These are phyloP conservation scores for Onthophagus sagittarius DNA, from an alignment of 2,888 invertebrate species.

Conservation along the genomic window DNA sequence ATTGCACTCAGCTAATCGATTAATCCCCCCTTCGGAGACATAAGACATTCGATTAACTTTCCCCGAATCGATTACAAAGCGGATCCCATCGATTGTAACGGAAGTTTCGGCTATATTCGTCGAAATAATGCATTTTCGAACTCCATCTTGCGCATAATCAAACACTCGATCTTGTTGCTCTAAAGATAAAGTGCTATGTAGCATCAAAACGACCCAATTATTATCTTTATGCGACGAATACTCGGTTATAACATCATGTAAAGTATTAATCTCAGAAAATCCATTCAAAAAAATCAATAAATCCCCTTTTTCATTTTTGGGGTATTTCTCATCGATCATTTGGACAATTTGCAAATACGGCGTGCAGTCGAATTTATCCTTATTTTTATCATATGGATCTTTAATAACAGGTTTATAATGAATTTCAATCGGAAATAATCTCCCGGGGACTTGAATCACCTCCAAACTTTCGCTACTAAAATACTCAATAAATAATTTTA, in stretches of 20 bases:
- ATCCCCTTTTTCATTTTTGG: conserved; percentile 67
- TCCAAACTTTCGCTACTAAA: conserved; percentile 78
- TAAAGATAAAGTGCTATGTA: conserved; percentile 90
- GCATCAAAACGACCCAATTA: conserved; percentile 87
- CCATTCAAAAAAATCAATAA: conserved; percentile 93
- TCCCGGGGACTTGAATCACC: conserved; percentile 84
- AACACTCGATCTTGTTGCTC: conserved; percentile 97
- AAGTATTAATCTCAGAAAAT: conserved; percentile 83
- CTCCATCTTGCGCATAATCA: conserved; percentile 90
- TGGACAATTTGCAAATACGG: conserved; percentile 92
- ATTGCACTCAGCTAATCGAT: conserved; percentile 89
- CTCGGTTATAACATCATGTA: conserved; percentile 81
- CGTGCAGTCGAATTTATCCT: conserved; percentile 80
- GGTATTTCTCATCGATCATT: conserved; percentile 86
- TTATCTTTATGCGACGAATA: conserved; percentile 69
- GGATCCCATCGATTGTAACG: conserved; percentile 95
- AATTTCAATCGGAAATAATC: conserved; percentile 89
- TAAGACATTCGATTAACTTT: conserved; percentile 96
- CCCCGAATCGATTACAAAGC: conserved; percentile 96
- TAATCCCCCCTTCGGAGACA: conserved; percentile 86
- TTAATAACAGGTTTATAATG: conserved; percentile 73
- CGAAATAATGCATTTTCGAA: conserved; percentile 93
- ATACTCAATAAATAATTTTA: conserved; percentile 87
- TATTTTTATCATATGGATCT: conserved; percentile 58
- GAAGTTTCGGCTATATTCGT: conserved; percentile 99